These are phyloP conservation scores for Cygnus buccinator DNA, from an alignment of 2,113 vertebrate species.

Conservation along the genomic window DNA sequence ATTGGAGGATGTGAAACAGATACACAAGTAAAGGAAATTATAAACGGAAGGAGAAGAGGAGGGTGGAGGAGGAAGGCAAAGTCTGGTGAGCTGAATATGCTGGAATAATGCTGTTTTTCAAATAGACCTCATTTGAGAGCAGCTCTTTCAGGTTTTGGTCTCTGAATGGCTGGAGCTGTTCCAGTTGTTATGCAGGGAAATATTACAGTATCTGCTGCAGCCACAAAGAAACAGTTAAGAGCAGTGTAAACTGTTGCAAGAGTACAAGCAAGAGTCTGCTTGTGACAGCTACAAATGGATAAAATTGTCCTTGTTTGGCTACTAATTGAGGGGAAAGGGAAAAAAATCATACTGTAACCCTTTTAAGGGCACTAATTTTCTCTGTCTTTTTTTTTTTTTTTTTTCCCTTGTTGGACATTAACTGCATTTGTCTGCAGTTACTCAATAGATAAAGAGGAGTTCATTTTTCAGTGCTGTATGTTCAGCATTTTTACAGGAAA, in stretches of 20 bases:
- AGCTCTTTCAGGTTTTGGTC: slow-evolving; percentile 27
- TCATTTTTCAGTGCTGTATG: neutral
- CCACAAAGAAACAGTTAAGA: slow-evolving; percentile 34
- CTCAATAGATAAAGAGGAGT: neutral
- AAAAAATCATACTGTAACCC: neutral
- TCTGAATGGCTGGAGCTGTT: slow-evolving; percentile 55
- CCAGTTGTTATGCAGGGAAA: slow-evolving; percentile 12
- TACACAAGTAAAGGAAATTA: slow-evolving; percentile 23
- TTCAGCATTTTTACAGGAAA: neutral
- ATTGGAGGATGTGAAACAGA: neutral
- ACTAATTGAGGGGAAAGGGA: neutral
- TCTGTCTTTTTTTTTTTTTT: neutral
- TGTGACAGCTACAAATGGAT: neutral
- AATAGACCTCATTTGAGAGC: slow-evolving; percentile 33
- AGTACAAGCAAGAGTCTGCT: neutral
- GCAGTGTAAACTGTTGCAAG: neutral
- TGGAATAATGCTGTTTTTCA: slow-evolving; percentile 2
- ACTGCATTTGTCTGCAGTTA: neutral
- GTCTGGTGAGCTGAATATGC: slow-evolving; percentile 7
- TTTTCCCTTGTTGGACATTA: neutral
- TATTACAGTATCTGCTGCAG: slow-evolving; percentile 37
- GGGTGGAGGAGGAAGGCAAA: neutral
- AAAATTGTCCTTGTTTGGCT: slow-evolving; percentile 19
- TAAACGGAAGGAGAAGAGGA: slow-evolving; percentile 15
- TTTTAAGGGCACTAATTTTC: neutral